Evolutionary conservation across 2,888 invertebrate species (phyloP).

Genomic region (Apocheima hispidaria): DNA sequence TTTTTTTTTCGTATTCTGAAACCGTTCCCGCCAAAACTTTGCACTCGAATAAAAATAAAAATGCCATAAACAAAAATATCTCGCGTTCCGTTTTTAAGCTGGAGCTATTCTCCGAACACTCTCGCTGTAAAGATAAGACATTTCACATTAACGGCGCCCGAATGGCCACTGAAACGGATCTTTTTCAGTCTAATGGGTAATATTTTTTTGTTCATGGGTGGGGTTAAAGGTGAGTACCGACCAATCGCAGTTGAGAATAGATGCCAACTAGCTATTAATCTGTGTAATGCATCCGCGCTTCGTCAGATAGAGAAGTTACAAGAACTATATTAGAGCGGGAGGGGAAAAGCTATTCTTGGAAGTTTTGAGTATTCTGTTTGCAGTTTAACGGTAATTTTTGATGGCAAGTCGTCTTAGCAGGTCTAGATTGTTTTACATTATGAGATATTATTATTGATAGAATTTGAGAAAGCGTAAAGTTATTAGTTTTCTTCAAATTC

Average conservation of each 20-base stretch:
- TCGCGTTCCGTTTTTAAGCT: conserved; percentile 41
- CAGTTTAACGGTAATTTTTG: conserved; percentile 25
- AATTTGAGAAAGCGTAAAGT: too few species aligned
- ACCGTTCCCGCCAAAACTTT: neutral
- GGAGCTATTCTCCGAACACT: conserved; percentile 31
- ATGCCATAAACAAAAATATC: conserved; percentile 22
- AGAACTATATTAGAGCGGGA: conserved; percentile 64
- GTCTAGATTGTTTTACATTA: neutral
- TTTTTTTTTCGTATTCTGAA: neutral
- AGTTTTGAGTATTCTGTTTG: conserved; percentile 52
- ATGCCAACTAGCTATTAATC: conserved; percentile 32
- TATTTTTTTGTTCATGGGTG: conserved; percentile 83
- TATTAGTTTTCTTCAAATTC: too few species aligned
- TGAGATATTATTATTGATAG: neutral
- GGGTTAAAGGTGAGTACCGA: conserved; percentile 80
- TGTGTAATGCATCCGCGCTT: conserved; percentile 54
- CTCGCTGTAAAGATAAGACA: conserved; percentile 65
- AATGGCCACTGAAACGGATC: conserved; percentile 72
- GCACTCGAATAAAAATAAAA: conserved; percentile 5
- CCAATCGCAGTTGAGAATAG: conserved; percentile 71
- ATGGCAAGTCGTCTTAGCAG: too few species aligned
- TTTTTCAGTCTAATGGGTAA: conserved; percentile 80
- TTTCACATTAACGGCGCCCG: conserved; percentile 68
- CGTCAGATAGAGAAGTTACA: conserved; percentile 58
- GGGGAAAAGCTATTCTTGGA: conserved; percentile 74